These are phyloP conservation scores for Gila orcuttii DNA, from an alignment of 2,113 vertebrate genomes.

Conservation along the genomic window DNA sequence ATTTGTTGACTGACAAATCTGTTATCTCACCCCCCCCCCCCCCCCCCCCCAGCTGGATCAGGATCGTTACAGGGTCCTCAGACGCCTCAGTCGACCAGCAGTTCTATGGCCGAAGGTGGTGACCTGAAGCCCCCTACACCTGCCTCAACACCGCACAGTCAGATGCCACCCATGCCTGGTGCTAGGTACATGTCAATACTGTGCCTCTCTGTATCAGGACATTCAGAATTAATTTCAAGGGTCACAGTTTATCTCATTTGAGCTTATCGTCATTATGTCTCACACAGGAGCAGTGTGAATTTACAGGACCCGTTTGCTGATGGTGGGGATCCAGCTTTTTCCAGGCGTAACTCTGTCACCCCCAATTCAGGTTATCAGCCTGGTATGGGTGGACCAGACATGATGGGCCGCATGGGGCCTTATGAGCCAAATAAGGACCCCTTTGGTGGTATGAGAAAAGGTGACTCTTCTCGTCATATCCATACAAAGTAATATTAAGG, in stretches of 20 bases:
- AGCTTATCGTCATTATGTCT: not conserved
- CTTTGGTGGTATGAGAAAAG: conserved; percentile 98
- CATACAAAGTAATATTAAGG: not conserved
- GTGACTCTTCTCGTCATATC: conserved; percentile 66
- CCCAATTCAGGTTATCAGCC: conserved; percentile 96
- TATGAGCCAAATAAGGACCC: conserved; percentile 97
- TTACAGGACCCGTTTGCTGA: conserved; percentile 97
- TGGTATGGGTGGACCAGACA: conserved; percentile 90
- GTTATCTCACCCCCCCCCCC: no score
- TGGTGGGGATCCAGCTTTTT: conserved; percentile 90
- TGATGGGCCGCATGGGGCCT: conserved; percentile 91
- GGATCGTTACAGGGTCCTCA: conserved; percentile 98
- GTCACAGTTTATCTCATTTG: not conserved
- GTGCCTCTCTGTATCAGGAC: not conserved
- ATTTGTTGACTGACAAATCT: not conserved
- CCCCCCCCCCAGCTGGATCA: conserved; percentile 84
- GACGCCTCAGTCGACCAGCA: conserved; percentile 97
- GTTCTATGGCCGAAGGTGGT: conserved; percentile 98
- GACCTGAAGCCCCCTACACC: conserved; percentile 98
- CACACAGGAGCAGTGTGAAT: conserved; percentile 89
- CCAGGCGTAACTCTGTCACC: conserved; percentile 92
- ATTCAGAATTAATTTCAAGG: not conserved
- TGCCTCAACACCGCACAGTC: conserved; percentile 94
- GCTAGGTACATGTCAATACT: conserved; percentile 81
- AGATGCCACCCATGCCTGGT: conserved; percentile 93